Conservation (phyloP, 1,140 invertebrate genomes). For the Caenorhabditis remanei region DNA sequence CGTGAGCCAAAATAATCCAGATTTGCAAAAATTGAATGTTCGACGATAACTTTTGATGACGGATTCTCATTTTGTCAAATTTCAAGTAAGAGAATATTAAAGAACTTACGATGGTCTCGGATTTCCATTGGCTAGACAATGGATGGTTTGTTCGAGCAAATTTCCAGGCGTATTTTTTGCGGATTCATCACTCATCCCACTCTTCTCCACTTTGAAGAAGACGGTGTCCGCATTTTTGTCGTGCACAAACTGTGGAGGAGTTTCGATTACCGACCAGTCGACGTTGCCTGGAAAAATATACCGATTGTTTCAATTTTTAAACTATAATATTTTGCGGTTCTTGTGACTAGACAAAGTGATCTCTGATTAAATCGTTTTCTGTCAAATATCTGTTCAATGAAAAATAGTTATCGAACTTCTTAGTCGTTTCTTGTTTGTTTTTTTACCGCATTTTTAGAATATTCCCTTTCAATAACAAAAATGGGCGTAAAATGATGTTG, state of each 20-base stretch:
- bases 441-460: not conserved
- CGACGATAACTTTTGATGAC: too few species aligned
- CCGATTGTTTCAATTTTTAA: not conserved
- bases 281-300: slow-evolving; percentile 43
- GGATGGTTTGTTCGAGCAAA: slow-evolving; percentile 68
- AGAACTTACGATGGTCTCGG: slow-evolving; percentile 71
- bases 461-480: not conserved
- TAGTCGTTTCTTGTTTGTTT: not conserved
- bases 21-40: too few species aligned
- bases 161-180: slow-evolving; percentile 50
- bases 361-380: too few species aligned
- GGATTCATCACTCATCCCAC: slow-evolving; percentile 40
- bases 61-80: too few species aligned
- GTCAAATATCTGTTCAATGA: too few species aligned
- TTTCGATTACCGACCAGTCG: slow-evolving; percentile 73
- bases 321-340: too few species aligned
- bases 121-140: slow-evolving; percentile 72
- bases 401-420: too few species aligned
- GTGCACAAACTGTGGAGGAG: slow-evolving; percentile 74
- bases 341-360: too few species aligned
- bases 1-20: too few species aligned
- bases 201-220: slow-evolving; percentile 72
- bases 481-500: slow-evolving; percentile 27
- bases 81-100: not conserved
- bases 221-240: slow-evolving; percentile 69